Percentiles rank a stretch among this genome's conserved stretches.
These are phyloP conservation scores for Drosophila neutralis DNA, from an alignment of 2,888 invertebrate species.

Conservation along the genomic window DNA sequence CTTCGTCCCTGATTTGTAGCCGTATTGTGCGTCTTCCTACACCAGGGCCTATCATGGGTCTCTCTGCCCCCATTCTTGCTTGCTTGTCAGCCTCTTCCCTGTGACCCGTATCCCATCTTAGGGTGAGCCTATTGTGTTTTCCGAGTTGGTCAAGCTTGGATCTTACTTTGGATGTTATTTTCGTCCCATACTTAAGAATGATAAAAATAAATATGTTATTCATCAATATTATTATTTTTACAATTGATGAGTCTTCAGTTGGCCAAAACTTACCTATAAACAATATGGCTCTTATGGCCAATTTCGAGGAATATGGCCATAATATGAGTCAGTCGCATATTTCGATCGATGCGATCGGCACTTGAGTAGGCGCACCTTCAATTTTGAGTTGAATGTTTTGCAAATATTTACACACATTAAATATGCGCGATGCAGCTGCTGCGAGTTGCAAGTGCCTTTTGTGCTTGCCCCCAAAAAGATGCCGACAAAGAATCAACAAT, in stretches of 20 bases:
- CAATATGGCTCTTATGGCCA: constrained; percentile 11
- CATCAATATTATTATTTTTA: constrained; percentile 1
- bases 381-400: constrained; percentile 44
- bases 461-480: neutral
- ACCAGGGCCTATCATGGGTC: no score
- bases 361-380: constrained; percentile 35
- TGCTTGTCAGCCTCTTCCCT: no score
- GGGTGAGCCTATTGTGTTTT: no score
- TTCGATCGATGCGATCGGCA: constrained; percentile 7
- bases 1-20: no score
- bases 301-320: constrained; percentile 17
- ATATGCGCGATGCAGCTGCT: constrained; percentile 33
- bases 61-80: no score
- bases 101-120: no score
- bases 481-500: constrained; percentile 4
- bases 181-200: neutral
- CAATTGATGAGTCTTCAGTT: neutral
- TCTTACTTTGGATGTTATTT: no score
- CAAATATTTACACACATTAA: constrained; percentile 70
- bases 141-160: no score
- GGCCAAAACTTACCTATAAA: neutral
- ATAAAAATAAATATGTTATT: neutral
- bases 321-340: constrained; percentile 27
- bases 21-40: no score
- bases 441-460: constrained; percentile 29